A percentile compares a stretch with the other conserved stretches of the same genome.
Conservation (phyloP, 2,888 invertebrate species). For the Tipula helvola region DNA sequence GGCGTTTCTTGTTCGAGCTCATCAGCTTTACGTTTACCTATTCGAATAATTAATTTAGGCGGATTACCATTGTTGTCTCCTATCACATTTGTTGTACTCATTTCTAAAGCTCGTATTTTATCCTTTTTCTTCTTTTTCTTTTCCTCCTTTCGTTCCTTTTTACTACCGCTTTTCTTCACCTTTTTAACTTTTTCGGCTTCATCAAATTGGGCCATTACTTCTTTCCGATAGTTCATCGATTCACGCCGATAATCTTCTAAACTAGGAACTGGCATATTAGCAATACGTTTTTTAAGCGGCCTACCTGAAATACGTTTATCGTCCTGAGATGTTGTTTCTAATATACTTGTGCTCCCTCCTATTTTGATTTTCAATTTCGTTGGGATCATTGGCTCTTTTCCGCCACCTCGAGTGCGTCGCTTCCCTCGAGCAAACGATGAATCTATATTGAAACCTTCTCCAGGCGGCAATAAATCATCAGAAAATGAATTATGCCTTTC, state of each 20-base stretch:
- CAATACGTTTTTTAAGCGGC: slow-evolving; percentile 72
- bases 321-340: slow-evolving; percentile 30
- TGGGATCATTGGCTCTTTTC: slow-evolving; percentile 25
- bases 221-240: slow-evolving; percentile 75
- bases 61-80: slow-evolving; percentile 40
- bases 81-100: slow-evolving; percentile 20
- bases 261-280: slow-evolving; percentile 49
- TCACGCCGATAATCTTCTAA: slow-evolving; percentile 72
- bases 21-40: slow-evolving; percentile 36
- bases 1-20: slow-evolving; percentile 18
- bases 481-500: slow-evolving; percentile 28
- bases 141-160: slow-evolving; percentile 25
- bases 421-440: slow-evolving; percentile 19
- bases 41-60: slow-evolving; percentile 65
- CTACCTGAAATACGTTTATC: slow-evolving; percentile 42
- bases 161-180: slow-evolving; percentile 27
- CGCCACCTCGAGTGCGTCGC: slow-evolving; percentile 31
- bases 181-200: slow-evolving; percentile 42
- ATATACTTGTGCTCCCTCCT: slow-evolving; percentile 41
- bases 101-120: slow-evolving; percentile 37
- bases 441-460: neutral
- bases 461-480: neutral
- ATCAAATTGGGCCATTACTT: slow-evolving; percentile 74
- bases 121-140: slow-evolving; percentile 43
- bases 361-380: slow-evolving; percentile 71